Base-by-base conservation (phyloP, 2,113 vertebrate genomes). In the Bubo bubo region DNA sequence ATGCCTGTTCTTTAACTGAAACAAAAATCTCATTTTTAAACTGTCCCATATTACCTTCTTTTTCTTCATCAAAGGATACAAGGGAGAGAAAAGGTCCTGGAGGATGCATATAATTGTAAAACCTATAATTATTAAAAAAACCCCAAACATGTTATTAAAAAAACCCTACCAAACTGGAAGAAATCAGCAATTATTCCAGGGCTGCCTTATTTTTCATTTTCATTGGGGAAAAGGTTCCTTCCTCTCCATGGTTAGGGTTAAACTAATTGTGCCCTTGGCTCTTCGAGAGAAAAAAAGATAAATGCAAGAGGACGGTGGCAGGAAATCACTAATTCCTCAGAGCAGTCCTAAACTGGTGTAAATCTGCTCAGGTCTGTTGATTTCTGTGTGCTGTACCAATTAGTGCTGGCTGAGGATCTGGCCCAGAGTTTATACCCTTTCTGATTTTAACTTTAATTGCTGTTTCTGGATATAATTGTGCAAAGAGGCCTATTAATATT, bases 381-480 rank as follows among this genome's bases (percentile, higher is more conserved):
- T 55, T 83, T 91, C 70, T 37, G 18, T 20, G 72, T 32, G 71
- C 81, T 71, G 81, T 37, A 84, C 70, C 77, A 81, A 49, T 93
- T 93, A 81, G 79, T n/a, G 41, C 66, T 77, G 80, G 80, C 67
- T 93, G 67, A 93, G 86, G 67, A 95, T 63, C 71, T 32, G 30
- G 49, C 86, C 80, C 73, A 21, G 73, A 77, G 45, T n/a, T 94
- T 77, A 67, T 66, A 59, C 45, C 64, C 68, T 53, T 73, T 70
- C 76, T 66, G 80, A 71, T 91, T 93, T 91, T 80, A 18, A 13
- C 74, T 93, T 67, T 96, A 95, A 94, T 93, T 93, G 76, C 68
- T 79, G 50, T 93, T 91, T 74, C 92, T 96, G 87, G 68, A 70
- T 74, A 2, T 89, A 94, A 93, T 91, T 93, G 63, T 77, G 55